phyloP scores from a whole-genome alignment of 2,797 vertebrate species.

The Choloepus didactylus region DNA sequence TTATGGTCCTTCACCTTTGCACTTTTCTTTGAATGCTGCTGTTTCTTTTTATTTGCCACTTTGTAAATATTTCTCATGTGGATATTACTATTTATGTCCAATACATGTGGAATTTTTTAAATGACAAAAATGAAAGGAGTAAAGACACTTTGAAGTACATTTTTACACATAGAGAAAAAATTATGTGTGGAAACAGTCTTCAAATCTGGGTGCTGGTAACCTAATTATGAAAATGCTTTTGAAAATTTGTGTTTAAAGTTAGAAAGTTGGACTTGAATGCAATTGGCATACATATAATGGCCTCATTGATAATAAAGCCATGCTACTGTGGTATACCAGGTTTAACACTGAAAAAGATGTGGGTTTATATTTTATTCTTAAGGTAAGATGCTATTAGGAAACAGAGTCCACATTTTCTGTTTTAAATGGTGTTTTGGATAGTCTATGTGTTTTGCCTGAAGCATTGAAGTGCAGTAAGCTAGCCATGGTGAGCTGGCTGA shows the following conservation, averaged over 20 bases:
- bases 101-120: background rate
- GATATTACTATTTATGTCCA: background rate
- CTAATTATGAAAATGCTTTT: background rate
- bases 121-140: background rate
- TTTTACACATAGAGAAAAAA: background rate
- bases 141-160: background rate
- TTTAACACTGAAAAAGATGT: fast-evolving
- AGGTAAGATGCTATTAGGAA: background rate
- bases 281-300: background rate
- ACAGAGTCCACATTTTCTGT: background rate
- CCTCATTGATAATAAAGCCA: background rate
- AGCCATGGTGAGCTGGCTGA: background rate
- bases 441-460: background rate
- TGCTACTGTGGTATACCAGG: fast-evolving
- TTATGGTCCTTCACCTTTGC: background rate
- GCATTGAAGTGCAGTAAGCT: too few relatives aligned
- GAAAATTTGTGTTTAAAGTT: background rate
- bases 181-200: background rate
- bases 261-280: too few relatives aligned
- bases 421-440: background rate
- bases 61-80: background rate
- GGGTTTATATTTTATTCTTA: background rate
- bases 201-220: background rate
- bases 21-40: background rate
- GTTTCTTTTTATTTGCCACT: background rate